These are phyloP conservation scores for Eupeodes luniger DNA, from an alignment of 2,888 invertebrate genomes.

Conservation along the genomic window DNA sequence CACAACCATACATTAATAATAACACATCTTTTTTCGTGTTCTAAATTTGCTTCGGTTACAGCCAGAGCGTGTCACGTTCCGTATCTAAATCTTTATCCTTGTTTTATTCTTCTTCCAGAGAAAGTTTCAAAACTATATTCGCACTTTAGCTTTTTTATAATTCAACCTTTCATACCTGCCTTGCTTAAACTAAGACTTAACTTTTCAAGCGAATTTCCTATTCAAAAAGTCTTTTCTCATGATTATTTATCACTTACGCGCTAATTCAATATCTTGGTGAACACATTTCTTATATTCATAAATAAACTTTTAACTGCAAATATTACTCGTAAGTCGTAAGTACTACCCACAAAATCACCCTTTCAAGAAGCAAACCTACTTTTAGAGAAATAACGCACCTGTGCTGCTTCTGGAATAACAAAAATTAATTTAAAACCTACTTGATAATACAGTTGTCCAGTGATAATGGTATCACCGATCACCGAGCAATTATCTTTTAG, in stretches of 20 bases:
- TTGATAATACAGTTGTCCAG: background rate
- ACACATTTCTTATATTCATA: constrained; percentile 25
- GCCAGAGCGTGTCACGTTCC: background rate
- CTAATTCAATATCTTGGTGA: background rate
- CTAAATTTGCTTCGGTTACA: background rate
- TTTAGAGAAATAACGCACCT: constrained; percentile 38
- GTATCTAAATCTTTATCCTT: background rate
- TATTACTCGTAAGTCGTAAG: constrained; percentile 19
- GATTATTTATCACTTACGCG: constrained; percentile 10
- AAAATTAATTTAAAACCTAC: constrained; percentile 45
- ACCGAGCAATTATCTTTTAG: too few species aligned
- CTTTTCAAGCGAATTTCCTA: constrained; percentile 1
- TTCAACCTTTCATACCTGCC: constrained; percentile 8
- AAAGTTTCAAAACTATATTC: constrained; percentile 15
- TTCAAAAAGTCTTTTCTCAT: constrained; percentile 31
- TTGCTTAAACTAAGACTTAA: background rate
- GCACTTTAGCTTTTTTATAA: constrained; percentile 16
- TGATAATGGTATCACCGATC: too few species aligned
- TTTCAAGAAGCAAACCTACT: background rate
- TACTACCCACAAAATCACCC: too few species aligned
- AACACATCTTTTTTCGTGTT: background rate
- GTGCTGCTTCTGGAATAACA: constrained; percentile 9
- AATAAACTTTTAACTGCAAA: constrained; percentile 4
- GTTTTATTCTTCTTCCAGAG: background rate
- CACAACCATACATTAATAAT: background rate